Base-by-base conservation (phyloP, 1,140 invertebrate genomes). In the Hormaphis cornu region DNA sequence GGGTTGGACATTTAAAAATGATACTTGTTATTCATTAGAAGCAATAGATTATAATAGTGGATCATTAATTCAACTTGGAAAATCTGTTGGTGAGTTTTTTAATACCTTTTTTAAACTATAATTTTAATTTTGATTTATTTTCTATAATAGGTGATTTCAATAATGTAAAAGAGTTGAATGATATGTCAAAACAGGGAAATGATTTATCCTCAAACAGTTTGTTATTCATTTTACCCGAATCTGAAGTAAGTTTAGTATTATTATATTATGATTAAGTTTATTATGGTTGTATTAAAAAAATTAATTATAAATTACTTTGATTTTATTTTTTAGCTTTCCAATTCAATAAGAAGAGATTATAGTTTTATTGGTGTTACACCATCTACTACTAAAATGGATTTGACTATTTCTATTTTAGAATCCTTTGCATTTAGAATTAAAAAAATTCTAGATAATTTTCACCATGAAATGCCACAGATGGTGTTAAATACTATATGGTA, bases 1-100 rank as follows among this genome's bases (percentile, higher is more conserved):
- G 37, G 93, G 86, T 0, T 98, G 94, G 93, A 86, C 87, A 74
- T 80, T 82, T 63, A 74, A 77, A 14, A 73, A 79, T 10, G 83
- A 87, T 75, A 74, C 86, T 26, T 80, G 86, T 1, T 97, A 89
- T 78, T 79, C 91, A 42, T 87, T 87, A 0, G 95, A 98, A 79
- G 92, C 91, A 5, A 81, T 86, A 0, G 88, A 90, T 9, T 87
- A 89, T 74, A 92, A 97, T 76, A 91, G 90, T 18, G 95, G 93
- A 12, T 86, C 86, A 18, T 80, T 91, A n/a, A 84, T 98, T 3
- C 84, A 89, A 61, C 97, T 94, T 93, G 87, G 87, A 0, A 66
- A 66, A 35, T 66, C 61, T 2, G 50, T 66, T 83, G 89, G 75
- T 81, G 80, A 52, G 82, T 90, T 75, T 90, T 91, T 89, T 30